Conservation (phyloP, 2,113 vertebrate species). For the Oenanthe oenanthe region DNA sequence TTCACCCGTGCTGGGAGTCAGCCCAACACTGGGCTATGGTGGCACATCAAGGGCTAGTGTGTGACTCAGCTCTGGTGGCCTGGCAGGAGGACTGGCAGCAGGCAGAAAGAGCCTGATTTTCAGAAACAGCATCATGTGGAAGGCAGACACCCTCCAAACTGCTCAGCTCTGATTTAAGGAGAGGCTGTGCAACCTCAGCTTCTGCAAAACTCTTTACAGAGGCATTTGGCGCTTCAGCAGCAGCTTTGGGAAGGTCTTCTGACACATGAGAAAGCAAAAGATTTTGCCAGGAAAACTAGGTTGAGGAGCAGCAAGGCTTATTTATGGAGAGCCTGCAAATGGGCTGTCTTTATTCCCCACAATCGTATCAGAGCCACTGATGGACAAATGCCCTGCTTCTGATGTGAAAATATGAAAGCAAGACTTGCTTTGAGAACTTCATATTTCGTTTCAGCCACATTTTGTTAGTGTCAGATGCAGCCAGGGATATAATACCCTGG, state of each 20-base stretch:
- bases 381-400: slow-evolving; percentile 35
- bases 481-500: not conserved
- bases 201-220: slow-evolving; percentile 40
- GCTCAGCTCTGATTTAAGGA: slow-evolving; percentile 4
- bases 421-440: not conserved
- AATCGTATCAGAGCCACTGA: not conserved
- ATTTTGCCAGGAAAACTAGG: slow-evolving; percentile 31
- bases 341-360: not conserved
- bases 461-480: slow-evolving; percentile 9
- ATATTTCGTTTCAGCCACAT: slow-evolving; percentile 7
- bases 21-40: not conserved
- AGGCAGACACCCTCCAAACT: not conserved
- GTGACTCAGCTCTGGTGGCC: not conserved
- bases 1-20: not conserved
- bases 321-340: not conserved
- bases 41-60: not conserved
- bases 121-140: not conserved
- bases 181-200: not conserved
- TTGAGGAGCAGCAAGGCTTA: slow-evolving; percentile 4
- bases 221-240: not conserved
- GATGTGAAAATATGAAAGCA: not conserved
- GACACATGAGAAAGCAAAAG: slow-evolving; percentile 25
- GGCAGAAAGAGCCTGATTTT: not conserved
- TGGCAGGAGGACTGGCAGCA: not conserved
- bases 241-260: slow-evolving; percentile 35